These are phyloP conservation scores for Pogonocichla stellata DNA, from an alignment of 2,113 vertebrate genomes.

Conservation along the genomic window DNA sequence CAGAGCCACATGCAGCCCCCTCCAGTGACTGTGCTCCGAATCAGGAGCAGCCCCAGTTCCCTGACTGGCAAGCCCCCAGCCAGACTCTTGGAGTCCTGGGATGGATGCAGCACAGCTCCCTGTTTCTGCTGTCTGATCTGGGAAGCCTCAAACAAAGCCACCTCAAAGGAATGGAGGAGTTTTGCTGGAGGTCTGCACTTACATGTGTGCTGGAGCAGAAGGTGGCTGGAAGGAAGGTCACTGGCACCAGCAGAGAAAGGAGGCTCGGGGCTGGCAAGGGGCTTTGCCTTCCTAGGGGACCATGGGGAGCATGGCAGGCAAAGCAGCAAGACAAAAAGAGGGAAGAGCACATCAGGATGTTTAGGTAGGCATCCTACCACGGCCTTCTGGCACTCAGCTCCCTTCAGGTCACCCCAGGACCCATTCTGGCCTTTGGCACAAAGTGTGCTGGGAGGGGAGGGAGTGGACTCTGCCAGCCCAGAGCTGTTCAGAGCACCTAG, in stretches of 20 bases:
- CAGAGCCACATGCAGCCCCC: neutral
- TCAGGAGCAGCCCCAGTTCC: neutral
- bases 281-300: neutral
- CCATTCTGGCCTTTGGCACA: neutral
- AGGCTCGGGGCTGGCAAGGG: neutral
- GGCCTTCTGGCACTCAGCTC: neutral
- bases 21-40: neutral
- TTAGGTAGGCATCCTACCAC: neutral
- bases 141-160: neutral
- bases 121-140: neutral
- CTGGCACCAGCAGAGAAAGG: neutral
- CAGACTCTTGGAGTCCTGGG: accelerated
- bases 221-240: neutral
- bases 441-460: neutral
- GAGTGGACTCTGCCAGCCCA: neutral
- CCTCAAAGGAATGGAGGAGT: neutral
- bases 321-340: neutral
- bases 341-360: neutral
- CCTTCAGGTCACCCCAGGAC: neutral
- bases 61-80: neutral
- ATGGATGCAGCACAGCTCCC: neutral
- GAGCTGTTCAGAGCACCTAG: neutral
- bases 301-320: neutral
- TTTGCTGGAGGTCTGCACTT: neutral
- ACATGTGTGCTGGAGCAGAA: accelerated